Conservation (phyloP, 2,888 invertebrate species). For the Rotaria socialis region DNA sequence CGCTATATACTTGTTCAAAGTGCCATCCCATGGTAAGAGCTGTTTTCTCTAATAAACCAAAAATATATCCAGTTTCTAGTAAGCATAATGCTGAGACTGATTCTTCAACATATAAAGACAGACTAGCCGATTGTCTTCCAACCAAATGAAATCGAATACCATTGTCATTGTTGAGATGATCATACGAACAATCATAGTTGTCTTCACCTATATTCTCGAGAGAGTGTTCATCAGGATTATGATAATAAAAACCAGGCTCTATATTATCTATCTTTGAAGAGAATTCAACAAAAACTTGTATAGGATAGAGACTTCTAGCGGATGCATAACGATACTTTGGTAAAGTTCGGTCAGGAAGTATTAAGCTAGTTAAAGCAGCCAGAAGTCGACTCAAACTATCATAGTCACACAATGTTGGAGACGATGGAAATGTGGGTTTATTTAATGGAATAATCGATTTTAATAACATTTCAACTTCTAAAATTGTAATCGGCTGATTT, state of each 20-base stretch:
- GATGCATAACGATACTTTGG: conserved; percentile 38
- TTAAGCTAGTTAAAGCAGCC: neutral
- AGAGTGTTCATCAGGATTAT: conserved; percentile 15
- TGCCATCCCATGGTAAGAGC: neutral
- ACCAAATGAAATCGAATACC: neutral
- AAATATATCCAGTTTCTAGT: conserved; percentile 35
- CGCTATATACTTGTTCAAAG: neutral
- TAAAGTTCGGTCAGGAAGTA: neutral
- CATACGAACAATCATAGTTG: neutral
- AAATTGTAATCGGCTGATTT: neutral
- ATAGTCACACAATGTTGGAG: neutral
- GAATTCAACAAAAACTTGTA: neutral
- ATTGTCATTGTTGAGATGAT: neutral
- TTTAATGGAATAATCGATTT: too few species aligned
- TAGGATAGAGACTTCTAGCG: conserved; percentile 6
- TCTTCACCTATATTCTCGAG: too few species aligned
- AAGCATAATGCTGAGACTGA: neutral
- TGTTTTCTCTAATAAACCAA: neutral
- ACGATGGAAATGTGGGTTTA: too few species aligned
- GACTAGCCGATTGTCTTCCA: neutral
- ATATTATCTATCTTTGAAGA: neutral
- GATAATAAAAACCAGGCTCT: neutral
- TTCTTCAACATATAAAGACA: neutral
- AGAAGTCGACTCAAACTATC: neutral
- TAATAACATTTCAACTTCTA: neutral